A percentile compares a stretch with the other conserved stretches of the same genome.
These are phyloP conservation scores for Muscicapa adusta DNA, from an alignment of 2,113 vertebrate species.

Conservation along the genomic window DNA sequence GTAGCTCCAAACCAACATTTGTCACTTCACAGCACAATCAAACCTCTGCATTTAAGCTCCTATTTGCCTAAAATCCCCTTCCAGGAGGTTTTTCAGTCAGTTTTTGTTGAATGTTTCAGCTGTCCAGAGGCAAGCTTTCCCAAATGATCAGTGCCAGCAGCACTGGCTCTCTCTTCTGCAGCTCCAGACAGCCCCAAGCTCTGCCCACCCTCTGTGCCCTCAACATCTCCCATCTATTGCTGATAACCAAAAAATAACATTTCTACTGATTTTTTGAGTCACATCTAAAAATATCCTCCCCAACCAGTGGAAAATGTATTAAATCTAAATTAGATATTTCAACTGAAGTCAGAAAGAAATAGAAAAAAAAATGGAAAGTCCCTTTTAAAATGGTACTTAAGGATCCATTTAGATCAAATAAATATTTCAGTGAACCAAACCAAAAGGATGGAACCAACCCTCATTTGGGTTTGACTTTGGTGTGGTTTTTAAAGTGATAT, in stretches of 20 bases:
- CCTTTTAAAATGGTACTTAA: neutral
- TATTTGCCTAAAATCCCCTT: neutral
- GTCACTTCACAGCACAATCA: neutral
- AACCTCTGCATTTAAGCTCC: neutral
- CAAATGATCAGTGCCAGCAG: neutral
- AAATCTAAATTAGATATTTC: neutral
- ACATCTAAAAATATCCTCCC: neutral
- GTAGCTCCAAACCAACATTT: neutral
- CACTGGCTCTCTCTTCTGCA: neutral
- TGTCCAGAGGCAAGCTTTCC: neutral
- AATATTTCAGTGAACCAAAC: neutral
- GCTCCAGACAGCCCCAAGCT: neutral
- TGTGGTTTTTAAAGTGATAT: neutral
- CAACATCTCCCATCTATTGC: neutral
- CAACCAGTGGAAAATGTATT: neutral
- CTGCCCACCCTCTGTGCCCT: neutral
- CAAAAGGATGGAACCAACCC: neutral
- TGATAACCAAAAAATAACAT: neutral
- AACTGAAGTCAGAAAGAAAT: neutral
- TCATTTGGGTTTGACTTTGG: neutral
- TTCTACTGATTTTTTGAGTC: neutral
- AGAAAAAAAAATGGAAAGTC: neutral
- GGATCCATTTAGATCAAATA: neutral
- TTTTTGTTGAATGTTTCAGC: neutral
- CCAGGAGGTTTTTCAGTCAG: neutral